Conservation (phyloP, 2,888 invertebrate species). For the Synanthedon myopaeformis region DNA sequence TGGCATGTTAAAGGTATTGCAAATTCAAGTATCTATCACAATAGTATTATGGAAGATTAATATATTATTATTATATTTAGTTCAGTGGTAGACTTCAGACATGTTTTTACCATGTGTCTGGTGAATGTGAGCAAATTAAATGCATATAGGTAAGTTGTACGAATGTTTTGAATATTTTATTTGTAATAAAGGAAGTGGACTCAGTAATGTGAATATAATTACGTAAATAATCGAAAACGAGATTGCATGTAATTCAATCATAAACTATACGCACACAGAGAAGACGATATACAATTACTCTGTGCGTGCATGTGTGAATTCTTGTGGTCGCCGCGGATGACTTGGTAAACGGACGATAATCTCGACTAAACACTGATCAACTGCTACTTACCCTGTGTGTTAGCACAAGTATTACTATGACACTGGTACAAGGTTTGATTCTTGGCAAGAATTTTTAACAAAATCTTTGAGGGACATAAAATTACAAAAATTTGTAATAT, state of each 20-base stretch:
- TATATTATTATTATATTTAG: too few relatives aligned
- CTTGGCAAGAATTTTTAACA: background rate
- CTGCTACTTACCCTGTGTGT: constrained; percentile 11
- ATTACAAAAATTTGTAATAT: too few relatives aligned
- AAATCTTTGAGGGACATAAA: too few relatives aligned
- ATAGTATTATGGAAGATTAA: too few relatives aligned
- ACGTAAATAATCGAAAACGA: constrained; percentile 4
- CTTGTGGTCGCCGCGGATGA: constrained; percentile 48
- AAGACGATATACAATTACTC: background rate
- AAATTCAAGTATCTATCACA: too few relatives aligned
- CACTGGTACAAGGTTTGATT: background rate
- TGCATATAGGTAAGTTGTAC: background rate
- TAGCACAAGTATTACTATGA: background rate
- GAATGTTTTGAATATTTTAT: background rate
- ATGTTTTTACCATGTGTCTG: too few relatives aligned
- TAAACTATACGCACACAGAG: constrained; percentile 1
- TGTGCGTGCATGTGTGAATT: constrained; percentile 16
- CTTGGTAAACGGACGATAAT: constrained; percentile 58
- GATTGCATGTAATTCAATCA: constrained; percentile 7
- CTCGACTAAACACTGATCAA: constrained; percentile 53
- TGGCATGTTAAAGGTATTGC: too few relatives aligned
- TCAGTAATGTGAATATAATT: constrained; percentile 1
- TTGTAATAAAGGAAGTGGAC: constrained; percentile 6
- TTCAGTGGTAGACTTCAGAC: too few relatives aligned
- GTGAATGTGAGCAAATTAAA: background rate